Evolutionary conservation across 2,888 invertebrate species (phyloP), one percentile per base, ranked within the genome.

Genomic region (Ophioninae sp.): DNA sequence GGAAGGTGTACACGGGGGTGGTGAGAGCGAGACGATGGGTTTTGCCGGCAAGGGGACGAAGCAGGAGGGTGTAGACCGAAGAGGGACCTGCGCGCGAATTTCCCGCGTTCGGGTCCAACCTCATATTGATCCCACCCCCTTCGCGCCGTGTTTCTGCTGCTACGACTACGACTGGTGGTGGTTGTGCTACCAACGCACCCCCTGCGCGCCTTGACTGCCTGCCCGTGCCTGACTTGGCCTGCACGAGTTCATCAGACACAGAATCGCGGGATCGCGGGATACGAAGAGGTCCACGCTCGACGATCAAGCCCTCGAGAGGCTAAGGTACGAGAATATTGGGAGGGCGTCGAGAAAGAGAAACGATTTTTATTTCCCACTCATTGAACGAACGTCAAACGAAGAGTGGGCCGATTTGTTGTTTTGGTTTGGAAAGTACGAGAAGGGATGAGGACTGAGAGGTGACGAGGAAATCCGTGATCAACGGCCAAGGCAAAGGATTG

Each of bases 111-210:
- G 90, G 84, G 88, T 30, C 90, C 90, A 91, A 91, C 91, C 92
- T 92, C 92, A 93, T 93, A 93, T 93, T 93, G 93, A 93, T 93
- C 93, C 91, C 92, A 92, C 91, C 91, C 92, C 90, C 85, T 65
- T 81, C 79, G 78, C 79, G 82, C 64, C 44, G 68, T 65, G 78
- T 39, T 78, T 69, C 69, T 70, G 61, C 65, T 59, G 73, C 73
- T 79, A 30, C 64, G 21, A n/a, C 57, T 74, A 23, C 61, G 20
- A 62, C 59, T 57, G 77, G 39, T 68, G 77, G 70, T 76, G 75
- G 73, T 68, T 74, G 70, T 81, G 76, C 62, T 76, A 68, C 78
- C 77, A 56, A 41, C 74, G 85, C 65, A 82, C 82, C 86, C 87
- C 82, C 85, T 85, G 85, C 73, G 68, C 75, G 76, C 80, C 67